Evolutionary conservation across 1,140 invertebrate species (phyloP).

Genomic region (Muscidifurax raptorellus): DNA sequence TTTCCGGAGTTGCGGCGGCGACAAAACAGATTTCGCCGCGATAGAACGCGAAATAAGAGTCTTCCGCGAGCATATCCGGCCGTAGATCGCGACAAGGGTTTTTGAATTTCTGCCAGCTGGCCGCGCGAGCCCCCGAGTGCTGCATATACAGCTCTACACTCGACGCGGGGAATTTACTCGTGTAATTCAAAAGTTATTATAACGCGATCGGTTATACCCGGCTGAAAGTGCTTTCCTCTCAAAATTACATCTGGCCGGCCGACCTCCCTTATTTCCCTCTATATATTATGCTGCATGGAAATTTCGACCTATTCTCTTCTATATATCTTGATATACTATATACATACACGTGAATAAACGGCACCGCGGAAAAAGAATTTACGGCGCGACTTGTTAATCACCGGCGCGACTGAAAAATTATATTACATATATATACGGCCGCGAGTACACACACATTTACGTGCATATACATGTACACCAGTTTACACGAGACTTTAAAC

Average conservation of each 20-base stretch:
- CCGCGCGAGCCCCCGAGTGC: background rate
- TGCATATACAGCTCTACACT: no score
- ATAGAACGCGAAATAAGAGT: constrained; percentile 44
- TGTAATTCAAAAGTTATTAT: constrained; percentile 50
- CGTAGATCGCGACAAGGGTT: background rate
- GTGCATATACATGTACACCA: background rate
- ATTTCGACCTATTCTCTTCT: no score
- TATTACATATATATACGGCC: background rate
- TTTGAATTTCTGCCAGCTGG: constrained; percentile 51
- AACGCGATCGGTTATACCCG: constrained; percentile 31
- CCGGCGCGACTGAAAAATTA: background rate
- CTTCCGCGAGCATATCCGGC: constrained; percentile 7
- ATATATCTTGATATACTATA: no score
- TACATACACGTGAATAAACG: background rate
- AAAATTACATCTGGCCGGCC: constrained; percentile 19
- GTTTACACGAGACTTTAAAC: background rate
- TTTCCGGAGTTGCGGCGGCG: background rate
- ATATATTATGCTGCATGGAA: no score
- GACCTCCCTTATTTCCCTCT: no score
- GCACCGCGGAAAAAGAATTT: background rate
- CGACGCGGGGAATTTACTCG: constrained; percentile 31
- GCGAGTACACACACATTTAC: no score
- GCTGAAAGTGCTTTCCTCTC: constrained; percentile 23
- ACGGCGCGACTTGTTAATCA: background rate
- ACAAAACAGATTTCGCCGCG: constrained; percentile 33